phyloP scores from a whole-genome alignment of 2,888 invertebrate species.

The Drosophila buzzatii region DNA sequence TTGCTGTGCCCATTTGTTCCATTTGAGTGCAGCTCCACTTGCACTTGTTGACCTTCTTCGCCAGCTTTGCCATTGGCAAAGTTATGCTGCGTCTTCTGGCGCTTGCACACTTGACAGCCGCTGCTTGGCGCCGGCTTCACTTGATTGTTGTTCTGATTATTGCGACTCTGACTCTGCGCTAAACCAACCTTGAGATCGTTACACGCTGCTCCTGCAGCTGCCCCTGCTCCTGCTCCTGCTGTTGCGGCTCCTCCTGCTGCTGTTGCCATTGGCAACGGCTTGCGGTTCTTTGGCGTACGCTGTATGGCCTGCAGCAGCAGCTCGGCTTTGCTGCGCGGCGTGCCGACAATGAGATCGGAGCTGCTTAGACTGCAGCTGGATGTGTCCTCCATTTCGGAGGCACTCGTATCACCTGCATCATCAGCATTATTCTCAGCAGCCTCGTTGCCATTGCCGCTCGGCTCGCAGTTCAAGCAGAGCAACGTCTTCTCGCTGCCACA shows the following conservation, averaged over 20 bases:
- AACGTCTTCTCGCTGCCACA: conserved; percentile 84
- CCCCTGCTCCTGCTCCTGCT: conserved; percentile 9
- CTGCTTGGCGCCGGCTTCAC: conserved; percentile 41
- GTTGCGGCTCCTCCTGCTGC: conserved; percentile 16
- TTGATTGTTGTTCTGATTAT: conserved; percentile 52
- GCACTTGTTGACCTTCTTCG: background rate
- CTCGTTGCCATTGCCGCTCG: background rate
- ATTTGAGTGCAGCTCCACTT: background rate
- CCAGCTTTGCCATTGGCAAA: conserved; percentile 52
- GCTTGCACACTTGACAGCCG: conserved; percentile 85
- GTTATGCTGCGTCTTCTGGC: conserved; percentile 85
- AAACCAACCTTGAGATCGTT: conserved; percentile 44
- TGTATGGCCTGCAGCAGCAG: conserved; percentile 87
- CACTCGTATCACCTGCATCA: conserved; percentile 42
- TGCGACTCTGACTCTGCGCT: conserved; percentile 17
- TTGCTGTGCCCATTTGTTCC: conserved; percentile 24
- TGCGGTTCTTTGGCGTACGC: conserved; percentile 85
- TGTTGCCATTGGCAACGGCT: conserved; percentile 50
- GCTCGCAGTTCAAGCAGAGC: conserved; percentile 82
- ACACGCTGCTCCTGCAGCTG: conserved; percentile 6
- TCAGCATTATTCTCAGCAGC: background rate
- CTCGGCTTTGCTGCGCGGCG: conserved; percentile 86
- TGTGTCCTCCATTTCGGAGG: conserved; percentile 71
- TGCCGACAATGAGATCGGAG: conserved; percentile 78
- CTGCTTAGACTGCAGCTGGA: conserved; percentile 75